phyloP scores from a whole-genome alignment of 92 coral and sea anemone species.

The Epizoanthus fatuus region DNA sequence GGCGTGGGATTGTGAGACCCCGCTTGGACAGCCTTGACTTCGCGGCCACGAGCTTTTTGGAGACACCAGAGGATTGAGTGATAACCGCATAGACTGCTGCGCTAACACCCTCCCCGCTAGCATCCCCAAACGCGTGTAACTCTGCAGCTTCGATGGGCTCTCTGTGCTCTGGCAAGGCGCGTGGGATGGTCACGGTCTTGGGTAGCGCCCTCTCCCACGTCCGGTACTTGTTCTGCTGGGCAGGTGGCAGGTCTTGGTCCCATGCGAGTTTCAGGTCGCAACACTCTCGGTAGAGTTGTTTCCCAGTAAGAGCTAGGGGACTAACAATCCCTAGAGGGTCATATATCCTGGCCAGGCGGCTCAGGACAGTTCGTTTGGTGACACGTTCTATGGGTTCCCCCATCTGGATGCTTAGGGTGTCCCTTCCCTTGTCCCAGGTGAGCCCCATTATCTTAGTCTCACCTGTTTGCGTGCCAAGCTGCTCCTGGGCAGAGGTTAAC shows the following conservation, averaged over 20 bases:
- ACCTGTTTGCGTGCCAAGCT: constrained; percentile 9
- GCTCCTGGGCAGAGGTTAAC: neutral
- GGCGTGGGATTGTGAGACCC: neutral
- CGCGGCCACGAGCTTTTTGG: neutral
- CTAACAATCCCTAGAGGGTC: constrained; percentile 11
- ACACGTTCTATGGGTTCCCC: neutral
- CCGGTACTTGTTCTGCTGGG: neutral
- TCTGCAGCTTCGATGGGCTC: neutral
- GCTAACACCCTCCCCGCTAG: neutral
- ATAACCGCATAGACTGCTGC: constrained; percentile 2
- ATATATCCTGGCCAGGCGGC: constrained; percentile 1
- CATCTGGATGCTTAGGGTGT: constrained; percentile 16
- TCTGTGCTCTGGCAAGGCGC: neutral
- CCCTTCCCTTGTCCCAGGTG: constrained; percentile 16
- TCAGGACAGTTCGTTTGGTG: constrained; percentile 1
- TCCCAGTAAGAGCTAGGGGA: neutral
- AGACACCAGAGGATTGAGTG: neutral
- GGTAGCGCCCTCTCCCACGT: neutral
- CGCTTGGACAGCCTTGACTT: constrained; percentile 1
- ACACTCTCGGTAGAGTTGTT: neutral
- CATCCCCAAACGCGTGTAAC: neutral
- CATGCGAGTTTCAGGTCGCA: neutral
- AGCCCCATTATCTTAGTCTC: constrained; percentile 14
- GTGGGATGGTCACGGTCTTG: neutral
- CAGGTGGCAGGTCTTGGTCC: neutral